These are phyloP conservation scores for Heterochromis multidens DNA, from an alignment of 2,113 vertebrate genomes.

Conservation along the genomic window DNA sequence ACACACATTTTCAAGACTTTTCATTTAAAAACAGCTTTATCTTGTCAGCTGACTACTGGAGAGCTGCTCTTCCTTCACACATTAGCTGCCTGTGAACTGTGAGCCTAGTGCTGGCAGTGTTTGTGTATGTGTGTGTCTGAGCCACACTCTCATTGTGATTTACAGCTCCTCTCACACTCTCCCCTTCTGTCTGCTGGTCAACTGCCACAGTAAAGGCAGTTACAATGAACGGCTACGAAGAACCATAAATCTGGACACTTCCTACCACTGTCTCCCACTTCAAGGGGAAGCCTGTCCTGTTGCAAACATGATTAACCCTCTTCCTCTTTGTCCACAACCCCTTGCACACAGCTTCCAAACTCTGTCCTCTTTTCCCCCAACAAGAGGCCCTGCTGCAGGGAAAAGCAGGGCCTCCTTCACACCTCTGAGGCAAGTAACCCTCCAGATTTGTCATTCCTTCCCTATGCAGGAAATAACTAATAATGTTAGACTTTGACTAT, in stretches of 20 bases:
- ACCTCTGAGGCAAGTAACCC: slow-evolving; percentile 38
- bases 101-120: slow-evolving; percentile 32
- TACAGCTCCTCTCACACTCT: slow-evolving; percentile 65
- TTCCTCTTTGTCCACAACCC: slow-evolving; percentile 43
- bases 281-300: slow-evolving; percentile 76
- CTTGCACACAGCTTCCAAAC: slow-evolving; percentile 21
- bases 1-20: neutral
- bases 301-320: slow-evolving; percentile 74
- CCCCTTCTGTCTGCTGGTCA: slow-evolving; percentile 67
- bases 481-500: neutral
- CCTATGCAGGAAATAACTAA: slow-evolving; percentile 28
- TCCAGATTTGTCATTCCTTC: slow-evolving; percentile 12
- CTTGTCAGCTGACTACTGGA: slow-evolving; percentile 31
- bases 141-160: slow-evolving; percentile 71
- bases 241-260: slow-evolving; percentile 80
- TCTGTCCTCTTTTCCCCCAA: neutral
- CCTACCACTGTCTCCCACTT: slow-evolving; percentile 79
- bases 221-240: slow-evolving; percentile 48
- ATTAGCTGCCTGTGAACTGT: slow-evolving; percentile 47
- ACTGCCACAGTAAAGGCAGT: slow-evolving; percentile 65
- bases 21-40: slow-evolving; percentile 29
- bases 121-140: slow-evolving; percentile 47
- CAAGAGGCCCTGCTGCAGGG: slow-evolving; percentile 29
- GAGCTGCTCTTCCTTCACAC: slow-evolving; percentile 46
- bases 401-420: slow-evolving; percentile 41